phyloP scores from a whole-genome alignment of 2,113 vertebrate species.

The Cynoglossus semilaevis region DNA sequence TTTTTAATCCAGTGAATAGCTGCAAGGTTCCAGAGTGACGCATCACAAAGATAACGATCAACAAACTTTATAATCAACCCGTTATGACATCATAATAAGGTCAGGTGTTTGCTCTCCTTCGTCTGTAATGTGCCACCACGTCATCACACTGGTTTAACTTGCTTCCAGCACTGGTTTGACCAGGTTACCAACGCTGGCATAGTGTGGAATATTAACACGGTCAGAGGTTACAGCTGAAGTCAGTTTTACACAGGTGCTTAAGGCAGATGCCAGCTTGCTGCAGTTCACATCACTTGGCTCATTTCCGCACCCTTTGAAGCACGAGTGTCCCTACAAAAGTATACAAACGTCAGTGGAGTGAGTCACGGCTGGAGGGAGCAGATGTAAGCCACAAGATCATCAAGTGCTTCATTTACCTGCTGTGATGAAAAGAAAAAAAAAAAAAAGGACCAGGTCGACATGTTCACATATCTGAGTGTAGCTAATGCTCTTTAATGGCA shows the following conservation, averaged over 20 bases:
- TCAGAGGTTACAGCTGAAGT: not conserved
- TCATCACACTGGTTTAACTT: conserved; percentile 13
- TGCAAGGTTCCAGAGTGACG: conserved; percentile 14
- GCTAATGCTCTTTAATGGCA: not conserved
- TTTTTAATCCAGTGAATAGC: conserved; percentile 31
- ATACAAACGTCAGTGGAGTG: not conserved
- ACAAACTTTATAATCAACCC: conserved; percentile 22
- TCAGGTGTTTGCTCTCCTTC: not conserved
- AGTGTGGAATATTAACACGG: conserved; percentile 2
- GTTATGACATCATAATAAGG: conserved; percentile 1
- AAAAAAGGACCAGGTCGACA: not conserved
- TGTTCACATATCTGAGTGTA: not conserved
- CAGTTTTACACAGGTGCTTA: not conserved
- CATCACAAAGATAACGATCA: conserved; percentile 17
- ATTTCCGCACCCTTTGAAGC: not conserved
- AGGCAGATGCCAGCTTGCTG: not conserved
- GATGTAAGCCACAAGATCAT: conserved; percentile 3
- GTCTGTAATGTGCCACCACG: not conserved
- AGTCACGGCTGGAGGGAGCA: not conserved
- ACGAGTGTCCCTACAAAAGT: not conserved
- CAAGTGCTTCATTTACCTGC: not conserved
- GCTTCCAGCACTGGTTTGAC: conserved; percentile 4
- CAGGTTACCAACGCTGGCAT: conserved; percentile 7
- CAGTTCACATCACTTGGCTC: not conserved
- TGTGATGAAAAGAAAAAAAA: not conserved